Base-by-base conservation (phyloP, 1,140 invertebrate species). In the Drosophila nannoptera region DNA sequence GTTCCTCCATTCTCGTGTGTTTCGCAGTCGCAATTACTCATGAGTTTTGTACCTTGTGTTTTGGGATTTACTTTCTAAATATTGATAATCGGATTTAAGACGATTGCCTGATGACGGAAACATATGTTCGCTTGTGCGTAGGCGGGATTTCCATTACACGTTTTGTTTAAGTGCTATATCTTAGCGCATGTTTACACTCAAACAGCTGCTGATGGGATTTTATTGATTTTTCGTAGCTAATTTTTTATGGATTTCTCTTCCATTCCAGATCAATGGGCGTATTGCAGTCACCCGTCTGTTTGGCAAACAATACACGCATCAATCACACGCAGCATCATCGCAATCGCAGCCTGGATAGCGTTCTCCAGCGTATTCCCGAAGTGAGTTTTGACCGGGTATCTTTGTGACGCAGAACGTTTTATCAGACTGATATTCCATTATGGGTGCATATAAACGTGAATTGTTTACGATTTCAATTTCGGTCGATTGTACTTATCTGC, bases 261-360 rank as follows among this genome's bases (percentile, higher is more conserved):
- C 11, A 48, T 22, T 64, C 6, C 49, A 94, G 94, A 90, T 94
- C 94, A 70, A 95, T 95, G 94, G 94, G 94, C 53, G 94, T 95
- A 76, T 88, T 94, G 49, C 89, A 95, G 70, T 94, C 94, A 55
- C 93, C 94, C 14, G 92, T 94, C 32, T 92, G 93, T 36, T 93
- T 94, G 82, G 91, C 92, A 38, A 89, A 88, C 35, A 90, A 87
- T 29, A 88, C 90, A 54, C 90, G 84, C 62, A 90, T 89, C 40
- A 91, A 91, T 69, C 77, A 92, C 56, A 94, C 93, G 6, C 91
- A 94, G 68, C 96, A 97, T 87, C 96, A 97, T 89, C 92, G 96
- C 69, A 97, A 97, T 90, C 93, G 96, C 54, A 96, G 95, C 82
- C 90, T 97, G 80, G 96, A 97, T 89, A 97, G 95, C 52, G 95